Conservation (phyloP, 2,888 invertebrate species). For the Cheilosia grossa region DNA sequence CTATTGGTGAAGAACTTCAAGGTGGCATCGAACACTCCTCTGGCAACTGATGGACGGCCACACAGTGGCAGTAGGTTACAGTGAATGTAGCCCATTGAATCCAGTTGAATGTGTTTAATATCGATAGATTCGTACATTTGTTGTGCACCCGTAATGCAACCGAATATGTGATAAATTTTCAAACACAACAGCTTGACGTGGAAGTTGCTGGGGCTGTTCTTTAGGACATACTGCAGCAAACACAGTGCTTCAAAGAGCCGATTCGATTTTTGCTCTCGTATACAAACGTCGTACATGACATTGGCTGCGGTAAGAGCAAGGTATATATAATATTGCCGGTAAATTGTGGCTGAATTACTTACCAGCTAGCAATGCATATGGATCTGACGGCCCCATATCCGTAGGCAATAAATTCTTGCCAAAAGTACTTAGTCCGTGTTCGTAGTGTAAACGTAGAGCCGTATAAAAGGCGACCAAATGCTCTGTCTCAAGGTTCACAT, state of each 20-base stretch:
- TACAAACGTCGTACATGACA: constrained; percentile 84
- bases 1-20: constrained; percentile 94
- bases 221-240: constrained; percentile 89
- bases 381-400: constrained; percentile 90
- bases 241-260: constrained; percentile 87
- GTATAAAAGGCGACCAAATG: constrained; percentile 86
- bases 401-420: constrained; percentile 86
- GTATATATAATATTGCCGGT: background rate
- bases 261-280: constrained; percentile 84
- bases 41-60: constrained; percentile 88
- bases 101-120: constrained; percentile 96
- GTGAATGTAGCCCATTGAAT: constrained; percentile 94
- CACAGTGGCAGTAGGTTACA: constrained; percentile 89
- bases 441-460: constrained; percentile 87
- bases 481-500: constrained; percentile 85
- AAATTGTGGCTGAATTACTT: constrained; percentile 8
- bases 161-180: constrained; percentile 90
- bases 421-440: constrained; percentile 85
- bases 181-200: constrained; percentile 93
- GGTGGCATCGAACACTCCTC: constrained; percentile 89
- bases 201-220: constrained; percentile 93
- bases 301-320: constrained; percentile 78
- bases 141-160: constrained; percentile 90
- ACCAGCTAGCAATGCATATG: constrained; percentile 91
- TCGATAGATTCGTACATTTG: constrained; percentile 91